Evolutionary conservation across 2,888 invertebrate genomes (phyloP).

Genomic region (Leptinotarsa juncta): DNA sequence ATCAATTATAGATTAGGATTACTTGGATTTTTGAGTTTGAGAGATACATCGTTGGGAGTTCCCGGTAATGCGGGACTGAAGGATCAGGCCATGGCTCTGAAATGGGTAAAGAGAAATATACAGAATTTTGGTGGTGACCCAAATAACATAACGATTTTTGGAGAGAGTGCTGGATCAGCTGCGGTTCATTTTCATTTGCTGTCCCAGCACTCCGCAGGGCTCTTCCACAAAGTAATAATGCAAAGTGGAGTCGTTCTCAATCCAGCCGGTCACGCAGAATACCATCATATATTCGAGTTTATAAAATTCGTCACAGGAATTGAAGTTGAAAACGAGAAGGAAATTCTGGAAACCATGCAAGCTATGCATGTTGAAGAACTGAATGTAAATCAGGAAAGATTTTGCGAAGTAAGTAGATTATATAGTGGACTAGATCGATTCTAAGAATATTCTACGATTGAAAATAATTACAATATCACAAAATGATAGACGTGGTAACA

Average conservation of each 20-base stretch:
- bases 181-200: constrained; percentile 39
- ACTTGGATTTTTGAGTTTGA: constrained; percentile 36
- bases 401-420: constrained; percentile 15
- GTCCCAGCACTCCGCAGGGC: constrained; percentile 38
- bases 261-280: constrained; percentile 16
- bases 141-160: constrained; percentile 64
- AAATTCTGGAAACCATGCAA: constrained; percentile 47
- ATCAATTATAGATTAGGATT: constrained; percentile 48
- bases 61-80: constrained; percentile 69
- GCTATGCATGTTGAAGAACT: constrained; percentile 22
- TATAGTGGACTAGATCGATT: background rate
- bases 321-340: constrained; percentile 48
- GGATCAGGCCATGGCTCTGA: constrained; percentile 67
- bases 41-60: constrained; percentile 46
- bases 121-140: constrained; percentile 67
- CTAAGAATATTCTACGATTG: too few relatives aligned
- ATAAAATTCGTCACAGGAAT: constrained; percentile 41
- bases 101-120: constrained; percentile 68
- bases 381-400: background rate
- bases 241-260: constrained; percentile 55
- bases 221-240: constrained; percentile 55
- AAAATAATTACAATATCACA: too few relatives aligned
- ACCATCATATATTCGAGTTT: constrained; percentile 29
- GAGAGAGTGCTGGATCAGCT: constrained; percentile 43
- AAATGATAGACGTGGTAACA: too few relatives aligned